Base-by-base conservation (phyloP, 2,113 vertebrate genomes). In the Anolis sagrei region DNA sequence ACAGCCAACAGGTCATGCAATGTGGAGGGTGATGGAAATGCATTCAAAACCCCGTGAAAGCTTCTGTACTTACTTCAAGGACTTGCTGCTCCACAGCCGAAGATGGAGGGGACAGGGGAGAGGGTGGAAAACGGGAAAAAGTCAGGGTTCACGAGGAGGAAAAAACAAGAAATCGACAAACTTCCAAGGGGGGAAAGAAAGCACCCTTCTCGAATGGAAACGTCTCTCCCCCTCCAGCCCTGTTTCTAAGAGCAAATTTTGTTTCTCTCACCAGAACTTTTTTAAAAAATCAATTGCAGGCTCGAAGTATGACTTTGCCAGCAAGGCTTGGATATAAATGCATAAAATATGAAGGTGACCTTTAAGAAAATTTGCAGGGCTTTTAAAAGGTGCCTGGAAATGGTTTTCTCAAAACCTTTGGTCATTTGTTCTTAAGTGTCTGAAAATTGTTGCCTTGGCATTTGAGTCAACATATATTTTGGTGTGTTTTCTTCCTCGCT, bases 1-100 rank as follows among this genome's bases (percentile, higher is more conserved):
- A 0, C 21, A 82, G 84, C 19, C 85, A 54, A 88, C 32, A 87
- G 70, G 70, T 76, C 94, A 94, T 94, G 95, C 95, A 95, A 44
- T 79, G 36, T n/a, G 69, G 91, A 14, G 76, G 64, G 25, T 0
- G 0, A 92, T 48, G 86, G 32, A 91, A 4, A 0, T 19, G 49
- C 88, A 69, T 87, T 93, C 89, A 89, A 81, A 93, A 76, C 79
- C 91, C 86, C 54, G 83, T 87, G 29, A 5, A 54, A 87, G 89
- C 77, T 86, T 83, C 90, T 68, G 74, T 96, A 99, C 98, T 99
- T 98, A 99, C 98, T 99, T 99, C 98, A 92, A 99, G 97, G 92
- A 97, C 97, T 97, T 99, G 98, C 98, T 99, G 98, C 97, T 98
- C 97, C 96, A 89, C 89, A 93, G 73, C 86, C 94, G 86, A 93